Evolutionary conservation across 2,888 invertebrate species (phyloP).

Genomic region (Pelosia muscerda): DNA sequence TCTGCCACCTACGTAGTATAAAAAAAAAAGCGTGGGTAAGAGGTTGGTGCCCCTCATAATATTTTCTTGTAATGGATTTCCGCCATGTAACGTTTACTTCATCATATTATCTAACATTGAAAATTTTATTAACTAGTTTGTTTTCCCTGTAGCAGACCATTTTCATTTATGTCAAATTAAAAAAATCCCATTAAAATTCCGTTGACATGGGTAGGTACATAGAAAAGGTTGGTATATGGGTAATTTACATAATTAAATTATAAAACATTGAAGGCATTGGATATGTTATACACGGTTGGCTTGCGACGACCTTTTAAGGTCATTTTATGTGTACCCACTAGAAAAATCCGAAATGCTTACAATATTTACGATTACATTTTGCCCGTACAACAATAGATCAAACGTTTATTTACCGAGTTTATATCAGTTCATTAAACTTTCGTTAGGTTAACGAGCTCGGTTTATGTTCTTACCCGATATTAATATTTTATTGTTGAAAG

Average conservation of each 20-base stretch:
- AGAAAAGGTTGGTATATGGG: conserved; percentile 5
- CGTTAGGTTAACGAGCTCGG: not conserved
- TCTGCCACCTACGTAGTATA: no score
- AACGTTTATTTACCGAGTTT: not conserved
- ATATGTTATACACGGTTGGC: not conserved
- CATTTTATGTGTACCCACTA: conserved; percentile 4
- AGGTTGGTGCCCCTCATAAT: no score
- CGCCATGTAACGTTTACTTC: no score
- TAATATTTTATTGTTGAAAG: no score
- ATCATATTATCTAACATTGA: no score
- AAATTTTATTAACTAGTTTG: conserved; percentile 1
- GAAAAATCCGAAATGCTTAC: not conserved
- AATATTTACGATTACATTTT: not conserved
- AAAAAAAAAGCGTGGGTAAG: no score
- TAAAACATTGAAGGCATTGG: not conserved
- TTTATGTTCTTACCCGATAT: not conserved
- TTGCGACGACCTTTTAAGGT: not conserved
- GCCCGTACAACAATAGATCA: not conserved
- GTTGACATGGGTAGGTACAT: not conserved
- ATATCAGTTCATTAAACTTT: not conserved
- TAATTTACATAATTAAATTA: conserved; percentile 5
- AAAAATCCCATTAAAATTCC: not conserved
- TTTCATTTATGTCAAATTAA: not conserved
- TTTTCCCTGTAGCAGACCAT: not conserved
- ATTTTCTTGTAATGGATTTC: no score